Conservation (phyloP, 2,888 invertebrate species). For the Spisula subtruncata region DNA sequence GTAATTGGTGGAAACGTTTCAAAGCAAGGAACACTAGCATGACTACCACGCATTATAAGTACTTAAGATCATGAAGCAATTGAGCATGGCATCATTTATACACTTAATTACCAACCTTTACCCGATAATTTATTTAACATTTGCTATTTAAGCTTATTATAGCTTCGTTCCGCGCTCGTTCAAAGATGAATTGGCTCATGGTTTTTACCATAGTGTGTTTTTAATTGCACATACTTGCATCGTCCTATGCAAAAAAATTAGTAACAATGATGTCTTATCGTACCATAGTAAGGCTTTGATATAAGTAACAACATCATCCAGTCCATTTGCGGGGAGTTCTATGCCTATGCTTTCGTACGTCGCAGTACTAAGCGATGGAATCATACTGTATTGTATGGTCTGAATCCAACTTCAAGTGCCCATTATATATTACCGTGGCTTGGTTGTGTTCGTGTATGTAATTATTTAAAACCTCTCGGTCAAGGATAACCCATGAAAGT, state of each 20-base stretch:
- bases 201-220: not conserved
- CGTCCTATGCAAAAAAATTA: not conserved
- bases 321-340: too few species aligned
- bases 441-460: too few species aligned
- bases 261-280: not conserved
- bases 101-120: conserved; percentile 7
- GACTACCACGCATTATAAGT: not conserved
- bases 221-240: not conserved
- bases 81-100: not conserved
- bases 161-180: not conserved
- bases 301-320: too few species aligned
- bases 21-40: not conserved
- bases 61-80: not conserved
- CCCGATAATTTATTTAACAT: conserved; percentile 13
- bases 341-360: too few species aligned
- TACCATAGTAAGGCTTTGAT: too few species aligned
- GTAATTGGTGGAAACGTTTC: conserved; percentile 6
- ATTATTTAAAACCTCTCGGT: too few species aligned
- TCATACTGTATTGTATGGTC: too few species aligned
- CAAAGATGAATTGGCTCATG: not conserved
- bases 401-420: too few species aligned
- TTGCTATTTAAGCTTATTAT: not conserved
- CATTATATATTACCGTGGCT: too few species aligned
- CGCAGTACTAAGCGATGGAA: too few species aligned
- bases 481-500: too few species aligned